Base-by-base conservation (phyloP, 2,888 invertebrate species). In the Argyresthia albistria region DNA sequence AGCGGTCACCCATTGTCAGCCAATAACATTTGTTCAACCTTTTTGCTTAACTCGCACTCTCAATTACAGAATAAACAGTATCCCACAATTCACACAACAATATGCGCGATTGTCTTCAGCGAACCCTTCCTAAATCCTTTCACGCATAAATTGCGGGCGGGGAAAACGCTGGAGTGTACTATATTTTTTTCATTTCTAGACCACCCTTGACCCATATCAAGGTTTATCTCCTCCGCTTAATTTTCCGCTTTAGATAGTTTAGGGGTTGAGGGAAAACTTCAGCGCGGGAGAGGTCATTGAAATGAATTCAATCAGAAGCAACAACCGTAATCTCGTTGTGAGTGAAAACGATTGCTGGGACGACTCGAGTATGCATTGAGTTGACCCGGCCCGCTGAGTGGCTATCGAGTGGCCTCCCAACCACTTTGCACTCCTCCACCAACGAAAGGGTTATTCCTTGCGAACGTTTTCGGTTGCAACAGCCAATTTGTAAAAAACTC, bases 301-400 rank as follows among this genome's bases (percentile, higher is more conserved):
- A 46, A 52, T 77, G 77, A 78, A 83, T 79, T 82, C 80, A 81
- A 82, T 84, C 84, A 83, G 72, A 76, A 75, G 76, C 77, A 75
- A 80, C 80, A 75, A 80, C 73, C 75, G 76, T 78, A 83, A 82
- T 83, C 80, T 74, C 73, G 71, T 62, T 68, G 67, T 66, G 65
- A 68, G 62, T 65, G 70, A 65, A 75, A 78, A 78, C 76, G 81
- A 77, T 80, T 78, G 79, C 64, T 62, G 53, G 42, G 69, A 73
- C 67, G 50, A 11, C 50, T 50, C 50, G 66, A 79, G 77, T 70
- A 69, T 70, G 74, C 78, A 76, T 79, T 80, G 76, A 76, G 73
- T 67, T 71, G 72, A 72, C 74, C 72, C 42, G 12, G 35, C 43
- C 35, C 35, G 73, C 76, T 48, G 53, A 54, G 76, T 62, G 65